Evolutionary conservation across 2,797 vertebrate species (phyloP), one percentile per base, ranked within the genome.

Genomic region (Salarias fasciatus): DNA sequence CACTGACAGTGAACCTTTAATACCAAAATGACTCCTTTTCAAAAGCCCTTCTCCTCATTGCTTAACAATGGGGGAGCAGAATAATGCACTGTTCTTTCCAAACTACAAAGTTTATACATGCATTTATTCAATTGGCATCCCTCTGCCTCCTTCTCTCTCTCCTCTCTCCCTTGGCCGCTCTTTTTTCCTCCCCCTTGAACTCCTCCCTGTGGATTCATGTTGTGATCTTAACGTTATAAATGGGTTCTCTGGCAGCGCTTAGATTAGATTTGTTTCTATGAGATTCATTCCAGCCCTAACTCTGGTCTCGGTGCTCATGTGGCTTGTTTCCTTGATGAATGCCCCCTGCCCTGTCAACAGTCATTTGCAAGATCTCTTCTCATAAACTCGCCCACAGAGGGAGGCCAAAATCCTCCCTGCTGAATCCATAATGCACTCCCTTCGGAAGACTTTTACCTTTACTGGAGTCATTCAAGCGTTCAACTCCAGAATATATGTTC

Each of bases 321-420:
- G 77, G 84, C 86, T 90, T 90, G 86, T 90, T 89, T 82, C 63
- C 79, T 83, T 91, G 88, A 90, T 88, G 79, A 89, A 91, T 89
- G 76, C 72, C 77, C 84, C 56, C 78, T 83, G 78, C 77, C 72
- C 80, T 87, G 90, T 90, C 90, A 86, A 86, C 85, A 88, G 78
- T 81, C 80, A 88, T 89, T 90, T 91, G 80, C 75, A 53, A 84
- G 78, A 87, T 74, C 66, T 72, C 80, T 80, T 80, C 80, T 88
- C 86, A 89, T 88, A 86, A 82, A 84, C 70, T 75, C 68, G 51
- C 79, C 72, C 75, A 51, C 61, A 69, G 63, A 77, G 63, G 49
- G 63, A 73, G 53, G 61, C 53, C 60, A 50, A 64, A 76, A 65
- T 49, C 63, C 68, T 77, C 63, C 74, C 62, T 7, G 6, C 57